Evolutionary conservation across 1,140 invertebrate genomes (phyloP), one percentile per base, ranked within the genome.

Genomic region (Musca vetustissima): DNA sequence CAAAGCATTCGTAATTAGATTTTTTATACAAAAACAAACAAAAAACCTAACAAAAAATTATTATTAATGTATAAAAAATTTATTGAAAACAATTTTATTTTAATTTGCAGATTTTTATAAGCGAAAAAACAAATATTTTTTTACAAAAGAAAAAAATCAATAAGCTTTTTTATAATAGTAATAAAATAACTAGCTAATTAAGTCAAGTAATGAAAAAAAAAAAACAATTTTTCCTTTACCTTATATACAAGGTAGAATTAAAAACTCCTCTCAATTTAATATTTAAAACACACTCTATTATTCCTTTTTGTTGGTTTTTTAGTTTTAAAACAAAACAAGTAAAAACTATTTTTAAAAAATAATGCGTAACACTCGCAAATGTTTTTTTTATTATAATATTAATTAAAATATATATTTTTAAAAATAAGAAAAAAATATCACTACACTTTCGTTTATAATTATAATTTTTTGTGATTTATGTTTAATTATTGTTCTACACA

Each of bases 391-490:
- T 15, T 32, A 15, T 32, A 32, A 59, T 28, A 59, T 6, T 28
- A 15, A 25, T 57, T 57, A 57, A 57, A 57, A 14, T 36, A 43
- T 9, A 13, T 43, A 4, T 59, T 36, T 36, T 49, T 49, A n/a
- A 64, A 49, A 43, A 13, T 8, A 43, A 6, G 13, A 17, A 53
- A 53, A 53, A 53, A 53, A 24, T 53, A 53, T 53, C 17, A 28
- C 28, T 28, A 28, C 17, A 32, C 4, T 36, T 61, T 36, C 25
- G n/a, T 61, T 61, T 21, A 48, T 65, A 49, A 43, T 65, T 48
- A 72, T 78, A 78, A 76, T 74, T 28, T 78, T 78, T 78, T 78
- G 76, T 78, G 76, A 78, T 78, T 78, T 78, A 78, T 78, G 70
- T 78, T 78, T 78, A 78, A 78, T 76, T 75, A 64, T 71, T 72